Conservation (phyloP, 2,797 vertebrate genomes). For the Strix occidentalis region DNA sequence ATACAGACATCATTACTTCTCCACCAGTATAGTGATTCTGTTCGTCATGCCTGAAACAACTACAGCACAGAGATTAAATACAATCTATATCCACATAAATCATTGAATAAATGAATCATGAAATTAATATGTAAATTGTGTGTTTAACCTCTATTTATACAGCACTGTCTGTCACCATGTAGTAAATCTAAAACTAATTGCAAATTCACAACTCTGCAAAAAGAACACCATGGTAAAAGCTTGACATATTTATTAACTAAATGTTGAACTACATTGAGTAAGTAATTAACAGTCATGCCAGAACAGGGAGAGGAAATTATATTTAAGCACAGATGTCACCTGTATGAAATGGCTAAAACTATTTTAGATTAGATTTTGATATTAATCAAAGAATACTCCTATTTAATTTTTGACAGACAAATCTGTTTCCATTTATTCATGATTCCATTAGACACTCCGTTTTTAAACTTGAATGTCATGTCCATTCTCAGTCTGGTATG, state of each 20-base stretch:
- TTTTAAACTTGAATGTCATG: constrained; percentile 67
- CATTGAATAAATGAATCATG: constrained; percentile 93
- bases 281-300: constrained; percentile 85
- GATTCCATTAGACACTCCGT: constrained; percentile 72
- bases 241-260: constrained; percentile 92
- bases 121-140: constrained; percentile 96
- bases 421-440: constrained; percentile 76
- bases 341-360: constrained; percentile 77
- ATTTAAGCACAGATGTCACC: constrained; percentile 83
- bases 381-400: constrained; percentile 77
- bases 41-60: constrained; percentile 82
- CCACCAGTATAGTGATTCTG: constrained; percentile 71
- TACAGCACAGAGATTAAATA: constrained; percentile 85
- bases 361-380: constrained; percentile 77
- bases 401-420: constrained; percentile 78
- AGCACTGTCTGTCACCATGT: constrained; percentile 87
- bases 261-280: constrained; percentile 86
- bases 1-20: constrained; percentile 75
- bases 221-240: constrained; percentile 84
- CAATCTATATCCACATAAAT: constrained; percentile 90
- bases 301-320: constrained; percentile 79
- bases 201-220: constrained; percentile 85
- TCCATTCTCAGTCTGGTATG: constrained; percentile 26
- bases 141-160: constrained; percentile 93
- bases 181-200: constrained; percentile 93